Conservation (phyloP, 2,888 invertebrate genomes). For the Agriopis leucophaearia region DNA sequence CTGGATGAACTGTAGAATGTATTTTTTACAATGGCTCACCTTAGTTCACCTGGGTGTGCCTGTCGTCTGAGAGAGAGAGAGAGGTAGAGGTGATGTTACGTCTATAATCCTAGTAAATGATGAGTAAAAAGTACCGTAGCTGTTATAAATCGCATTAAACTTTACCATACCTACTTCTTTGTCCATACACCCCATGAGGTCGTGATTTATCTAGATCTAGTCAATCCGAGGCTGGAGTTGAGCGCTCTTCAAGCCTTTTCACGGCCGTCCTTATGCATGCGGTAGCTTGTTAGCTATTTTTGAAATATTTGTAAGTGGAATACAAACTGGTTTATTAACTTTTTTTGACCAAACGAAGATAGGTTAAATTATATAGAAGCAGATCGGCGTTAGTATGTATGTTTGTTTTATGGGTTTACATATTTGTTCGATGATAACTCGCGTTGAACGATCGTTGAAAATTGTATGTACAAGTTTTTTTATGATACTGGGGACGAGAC, state of each 20-base stretch:
- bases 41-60: no score
- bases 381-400: no score
- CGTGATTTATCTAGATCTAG: constrained; percentile 74
- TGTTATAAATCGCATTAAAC: neutral
- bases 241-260: constrained; percentile 59
- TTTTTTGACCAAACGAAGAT: neutral
- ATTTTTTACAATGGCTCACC: no score
- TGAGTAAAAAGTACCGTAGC: neutral
- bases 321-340: neutral
- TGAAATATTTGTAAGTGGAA: neutral
- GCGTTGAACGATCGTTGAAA: no score
- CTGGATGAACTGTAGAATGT: no score
- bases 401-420: no score
- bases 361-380: neutral
- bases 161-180: neutral
- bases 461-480: no score
- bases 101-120: no score
- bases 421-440: no score
- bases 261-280: constrained; percentile 47
- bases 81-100: no score
- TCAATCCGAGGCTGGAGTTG: constrained; percentile 59
- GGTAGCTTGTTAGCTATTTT: constrained; percentile 23
- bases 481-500: no score
- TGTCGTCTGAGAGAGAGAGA: no score
- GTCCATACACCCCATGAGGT: constrained; percentile 21